phyloP scores from a whole-genome alignment of 2,113 vertebrate species.

The Centrocercus urophasianus region DNA sequence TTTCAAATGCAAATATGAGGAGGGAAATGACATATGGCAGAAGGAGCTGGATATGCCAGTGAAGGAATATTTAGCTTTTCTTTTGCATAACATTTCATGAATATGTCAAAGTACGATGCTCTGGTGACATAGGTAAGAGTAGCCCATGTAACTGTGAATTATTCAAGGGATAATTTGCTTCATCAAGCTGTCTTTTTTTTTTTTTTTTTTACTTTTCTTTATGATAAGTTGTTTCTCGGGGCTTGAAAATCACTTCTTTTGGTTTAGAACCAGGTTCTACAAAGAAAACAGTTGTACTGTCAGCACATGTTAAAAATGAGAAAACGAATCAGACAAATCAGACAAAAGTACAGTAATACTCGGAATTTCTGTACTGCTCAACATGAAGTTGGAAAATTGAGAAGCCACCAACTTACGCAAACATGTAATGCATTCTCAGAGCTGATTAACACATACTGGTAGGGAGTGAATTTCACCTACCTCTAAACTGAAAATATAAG shows the following conservation, averaged over 20 bases:
- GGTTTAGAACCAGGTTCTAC: background rate
- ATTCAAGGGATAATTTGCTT: background rate
- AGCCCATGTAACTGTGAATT: background rate
- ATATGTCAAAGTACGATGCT: background rate
- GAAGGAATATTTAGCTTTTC: background rate
- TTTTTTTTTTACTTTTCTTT: background rate
- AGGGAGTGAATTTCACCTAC: background rate
- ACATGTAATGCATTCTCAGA: background rate
- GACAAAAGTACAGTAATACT: background rate
- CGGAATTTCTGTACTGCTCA: background rate
- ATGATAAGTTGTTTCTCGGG: background rate
- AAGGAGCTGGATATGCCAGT: background rate
- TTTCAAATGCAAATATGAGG: conserved; percentile 50
- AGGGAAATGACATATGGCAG: background rate
- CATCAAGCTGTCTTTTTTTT: background rate
- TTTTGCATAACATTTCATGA: background rate
- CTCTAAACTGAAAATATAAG: background rate
- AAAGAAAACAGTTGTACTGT: background rate
- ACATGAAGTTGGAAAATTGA: background rate
- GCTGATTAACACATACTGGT: background rate
- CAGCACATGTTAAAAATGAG: background rate
- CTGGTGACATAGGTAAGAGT: background rate
- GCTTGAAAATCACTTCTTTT: background rate
- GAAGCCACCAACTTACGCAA: background rate
- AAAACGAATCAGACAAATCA: background rate